phyloP scores from a whole-genome alignment of 92 coral and sea anemone genomes.

The Palythoa grandis region DNA sequence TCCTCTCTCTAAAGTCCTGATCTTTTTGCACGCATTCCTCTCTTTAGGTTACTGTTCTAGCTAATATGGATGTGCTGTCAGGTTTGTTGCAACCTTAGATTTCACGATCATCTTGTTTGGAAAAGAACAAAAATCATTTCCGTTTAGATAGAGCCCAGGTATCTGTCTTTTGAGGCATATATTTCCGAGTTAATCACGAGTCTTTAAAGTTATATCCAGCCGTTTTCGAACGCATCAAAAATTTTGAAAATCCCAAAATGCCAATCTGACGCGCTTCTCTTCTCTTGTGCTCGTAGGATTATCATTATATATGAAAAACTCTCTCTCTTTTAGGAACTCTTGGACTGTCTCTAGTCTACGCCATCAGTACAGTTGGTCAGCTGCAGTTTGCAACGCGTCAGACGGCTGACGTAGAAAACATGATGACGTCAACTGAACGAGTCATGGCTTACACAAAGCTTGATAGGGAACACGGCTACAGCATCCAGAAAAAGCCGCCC shows the following conservation, averaged over 20 bases:
- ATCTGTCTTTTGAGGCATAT: no score
- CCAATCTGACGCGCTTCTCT: neutral
- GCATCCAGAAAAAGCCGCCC: slow-evolving; percentile 74
- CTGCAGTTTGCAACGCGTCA: slow-evolving; percentile 96
- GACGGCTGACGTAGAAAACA: slow-evolving; percentile 91
- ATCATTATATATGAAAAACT: neutral
- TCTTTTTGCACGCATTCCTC: neutral
- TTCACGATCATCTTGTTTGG: no score
- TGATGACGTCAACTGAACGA: slow-evolving; percentile 95
- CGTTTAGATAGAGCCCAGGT: no score
- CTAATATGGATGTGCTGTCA: neutral
- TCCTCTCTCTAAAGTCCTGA: neutral
- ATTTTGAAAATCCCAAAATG: neutral
- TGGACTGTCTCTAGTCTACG: slow-evolving; percentile 89
- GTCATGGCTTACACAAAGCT: slow-evolving; percentile 90
- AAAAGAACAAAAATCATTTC: no score
- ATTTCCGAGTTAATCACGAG: no score
- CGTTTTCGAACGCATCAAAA: no score
- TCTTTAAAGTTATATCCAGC: no score
- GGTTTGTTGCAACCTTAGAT: no score
- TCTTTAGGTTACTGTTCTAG: neutral
- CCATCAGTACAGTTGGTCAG: slow-evolving; percentile 96
- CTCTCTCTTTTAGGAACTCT: slow-evolving; percentile 69
- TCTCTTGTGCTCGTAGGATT: neutral
- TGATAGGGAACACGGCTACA: slow-evolving; percentile 75